Conservation (phyloP, 2,888 invertebrate species). For the Cryptophagus acutangulus region DNA sequence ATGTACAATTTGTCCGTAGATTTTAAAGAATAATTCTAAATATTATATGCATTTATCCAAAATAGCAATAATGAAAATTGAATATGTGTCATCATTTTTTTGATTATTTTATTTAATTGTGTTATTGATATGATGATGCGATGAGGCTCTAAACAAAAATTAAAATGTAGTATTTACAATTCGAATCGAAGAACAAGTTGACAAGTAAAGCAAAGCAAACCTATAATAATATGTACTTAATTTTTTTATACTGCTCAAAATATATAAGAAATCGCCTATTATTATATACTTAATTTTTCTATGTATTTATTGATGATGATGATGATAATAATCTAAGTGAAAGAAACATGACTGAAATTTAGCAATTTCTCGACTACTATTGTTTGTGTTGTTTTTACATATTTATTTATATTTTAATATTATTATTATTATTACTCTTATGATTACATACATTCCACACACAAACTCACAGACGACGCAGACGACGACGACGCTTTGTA, state of each 20-base stretch:
- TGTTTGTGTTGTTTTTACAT: too few relatives aligned
- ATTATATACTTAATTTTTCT: too few relatives aligned
- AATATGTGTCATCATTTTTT: too few relatives aligned
- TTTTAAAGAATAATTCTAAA: constrained; percentile 36
- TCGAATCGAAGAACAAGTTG: too few relatives aligned
- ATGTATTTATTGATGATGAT: neutral
- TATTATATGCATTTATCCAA: constrained; percentile 27
- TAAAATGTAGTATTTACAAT: too few relatives aligned
- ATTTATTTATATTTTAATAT: constrained; percentile 18
- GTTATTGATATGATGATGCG: too few relatives aligned
- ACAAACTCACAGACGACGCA: too few relatives aligned
- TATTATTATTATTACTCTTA: constrained; percentile 15
- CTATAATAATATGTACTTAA: constrained; percentile 35
- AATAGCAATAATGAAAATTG: constrained; percentile 45
- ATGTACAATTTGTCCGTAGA: constrained; percentile 39
- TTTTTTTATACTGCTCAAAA: constrained; percentile 42
- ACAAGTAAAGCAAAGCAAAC: too few relatives aligned
- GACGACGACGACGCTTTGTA: too few relatives aligned
- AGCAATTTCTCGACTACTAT: neutral
- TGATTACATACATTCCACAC: constrained; percentile 20
- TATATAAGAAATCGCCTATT: too few relatives aligned
- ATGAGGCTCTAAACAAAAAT: too few relatives aligned
- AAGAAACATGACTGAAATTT: constrained; percentile 4
- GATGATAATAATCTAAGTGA: neutral
- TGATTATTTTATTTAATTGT: too few relatives aligned